phyloP scores from a whole-genome alignment of 2,113 vertebrate genomes.

The Myxocyprinus asiaticus region DNA sequence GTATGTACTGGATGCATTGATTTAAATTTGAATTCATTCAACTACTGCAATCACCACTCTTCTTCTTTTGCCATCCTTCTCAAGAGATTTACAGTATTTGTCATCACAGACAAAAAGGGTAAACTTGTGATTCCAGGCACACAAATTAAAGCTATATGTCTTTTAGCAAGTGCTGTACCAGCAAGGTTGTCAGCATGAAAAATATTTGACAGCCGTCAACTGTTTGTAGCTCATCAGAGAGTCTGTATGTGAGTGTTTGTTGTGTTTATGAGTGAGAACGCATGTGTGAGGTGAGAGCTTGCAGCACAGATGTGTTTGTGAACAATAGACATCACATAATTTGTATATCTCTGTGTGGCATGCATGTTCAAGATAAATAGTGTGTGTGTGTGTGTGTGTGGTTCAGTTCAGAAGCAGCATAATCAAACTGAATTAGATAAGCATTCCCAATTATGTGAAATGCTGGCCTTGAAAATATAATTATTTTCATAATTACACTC shows the following conservation, averaged over 20 bases:
- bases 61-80: not conserved
- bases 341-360: conserved; percentile 10
- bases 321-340: conserved; percentile 11
- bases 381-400: too few species aligned
- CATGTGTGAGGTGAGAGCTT: conserved; percentile 1
- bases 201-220: conserved; percentile 60
- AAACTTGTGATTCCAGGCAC: conserved; percentile 69
- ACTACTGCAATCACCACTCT: not conserved
- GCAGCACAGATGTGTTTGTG: conserved; percentile 14
- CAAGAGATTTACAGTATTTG: conserved; percentile 18
- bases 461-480: too few species aligned
- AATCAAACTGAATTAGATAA: too few species aligned
- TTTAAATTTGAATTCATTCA: conserved; percentile 4
- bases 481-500: too few species aligned
- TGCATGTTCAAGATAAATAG: not conserved
- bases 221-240: conserved; percentile 14
- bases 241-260: conserved; percentile 25
- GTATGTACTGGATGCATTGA: not conserved
- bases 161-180: conserved; percentile 65
- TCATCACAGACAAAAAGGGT: conserved; percentile 54
- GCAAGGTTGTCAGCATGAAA: conserved; percentile 68
- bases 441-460: too few species aligned
- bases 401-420: too few species aligned
- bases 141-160: conserved; percentile 59
- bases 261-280: conserved; percentile 4